phyloP scores from a whole-genome alignment of 2,888 invertebrate genomes.

The Endomychus coccineus region DNA sequence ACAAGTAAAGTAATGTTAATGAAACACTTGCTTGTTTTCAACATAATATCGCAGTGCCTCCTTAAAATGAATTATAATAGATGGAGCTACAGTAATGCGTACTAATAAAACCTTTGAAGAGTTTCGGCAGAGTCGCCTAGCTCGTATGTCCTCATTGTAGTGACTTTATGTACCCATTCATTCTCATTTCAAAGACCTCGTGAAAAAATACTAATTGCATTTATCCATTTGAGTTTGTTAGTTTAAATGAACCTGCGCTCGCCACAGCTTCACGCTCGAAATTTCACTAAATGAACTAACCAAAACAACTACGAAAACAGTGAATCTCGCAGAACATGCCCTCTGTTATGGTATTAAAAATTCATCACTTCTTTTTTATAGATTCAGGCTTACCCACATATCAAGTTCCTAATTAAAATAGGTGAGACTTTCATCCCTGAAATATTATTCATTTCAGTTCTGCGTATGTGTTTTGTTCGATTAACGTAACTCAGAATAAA shows the following conservation, averaged over 20 bases:
- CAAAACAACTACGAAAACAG: constrained; percentile 15
- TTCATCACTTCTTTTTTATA: too few relatives aligned
- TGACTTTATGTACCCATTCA: constrained; percentile 37
- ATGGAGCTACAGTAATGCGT: constrained; percentile 30
- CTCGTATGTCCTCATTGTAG: constrained; percentile 38
- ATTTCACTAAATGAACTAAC: constrained; percentile 17
- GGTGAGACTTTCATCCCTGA: too few relatives aligned
- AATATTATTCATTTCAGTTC: too few relatives aligned
- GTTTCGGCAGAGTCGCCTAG: constrained; percentile 26
- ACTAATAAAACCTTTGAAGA: constrained; percentile 34
- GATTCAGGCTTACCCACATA: too few relatives aligned
- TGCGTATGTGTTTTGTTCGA: too few relatives aligned
- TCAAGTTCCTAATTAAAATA: too few relatives aligned
- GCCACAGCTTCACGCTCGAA: constrained; percentile 19
- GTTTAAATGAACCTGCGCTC: constrained; percentile 31
- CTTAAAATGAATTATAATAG: constrained; percentile 26
- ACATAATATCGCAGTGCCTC: constrained; percentile 12
- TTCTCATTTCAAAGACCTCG: constrained; percentile 33
- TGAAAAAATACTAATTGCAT: constrained; percentile 38
- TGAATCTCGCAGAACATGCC: too few relatives aligned
- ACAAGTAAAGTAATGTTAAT: constrained; percentile 11
- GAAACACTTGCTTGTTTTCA: constrained; percentile 12
- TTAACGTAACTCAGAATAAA: too few relatives aligned
- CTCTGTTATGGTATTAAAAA: too few relatives aligned
- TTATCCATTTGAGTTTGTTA: constrained; percentile 39